Evolutionary conservation across 2,888 invertebrate species (phyloP).

Genomic region (Temnothorax rugatulus): DNA sequence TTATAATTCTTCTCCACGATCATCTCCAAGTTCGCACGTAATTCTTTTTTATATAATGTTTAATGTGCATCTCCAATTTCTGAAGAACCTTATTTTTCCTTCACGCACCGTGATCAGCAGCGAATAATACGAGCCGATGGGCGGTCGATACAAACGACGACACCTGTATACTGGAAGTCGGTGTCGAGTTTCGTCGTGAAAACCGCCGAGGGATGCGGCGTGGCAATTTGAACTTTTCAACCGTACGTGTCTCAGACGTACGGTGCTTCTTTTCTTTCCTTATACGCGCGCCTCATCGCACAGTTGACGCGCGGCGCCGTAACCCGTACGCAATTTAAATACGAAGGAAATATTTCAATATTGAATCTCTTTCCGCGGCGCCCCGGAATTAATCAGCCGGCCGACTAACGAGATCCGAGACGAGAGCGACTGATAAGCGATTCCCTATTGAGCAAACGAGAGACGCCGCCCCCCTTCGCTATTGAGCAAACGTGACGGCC

Average conservation of each 20-base stretch:
- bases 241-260: conserved; percentile 4
- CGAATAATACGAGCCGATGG: conserved; percentile 30
- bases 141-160: conserved; percentile 11
- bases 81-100: not conserved
- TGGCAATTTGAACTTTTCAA: conserved; percentile 15
- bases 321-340: conserved; percentile 36
- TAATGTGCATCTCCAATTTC: not conserved
- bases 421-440: conserved; percentile 21
- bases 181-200: conserved; percentile 25
- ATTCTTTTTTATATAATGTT: not conserved
- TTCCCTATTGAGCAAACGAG: conserved; percentile 15
- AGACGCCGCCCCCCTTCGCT: conserved; percentile 1
- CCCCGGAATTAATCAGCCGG: conserved; percentile 35
- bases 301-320: not conserved
- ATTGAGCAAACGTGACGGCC: conserved; percentile 22
- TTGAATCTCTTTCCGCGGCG: not conserved
- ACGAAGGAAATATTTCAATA: conserved; percentile 40
- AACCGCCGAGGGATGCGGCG: not conserved
- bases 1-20: too few species aligned
- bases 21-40: not conserved
- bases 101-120: not conserved
- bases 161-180: conserved; percentile 12
- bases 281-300: not conserved
- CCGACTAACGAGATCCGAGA: conserved; percentile 28
- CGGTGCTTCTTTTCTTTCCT: not conserved